Base-by-base conservation (phyloP, 2,113 vertebrate genomes). In the Morphnarchus princeps region DNA sequence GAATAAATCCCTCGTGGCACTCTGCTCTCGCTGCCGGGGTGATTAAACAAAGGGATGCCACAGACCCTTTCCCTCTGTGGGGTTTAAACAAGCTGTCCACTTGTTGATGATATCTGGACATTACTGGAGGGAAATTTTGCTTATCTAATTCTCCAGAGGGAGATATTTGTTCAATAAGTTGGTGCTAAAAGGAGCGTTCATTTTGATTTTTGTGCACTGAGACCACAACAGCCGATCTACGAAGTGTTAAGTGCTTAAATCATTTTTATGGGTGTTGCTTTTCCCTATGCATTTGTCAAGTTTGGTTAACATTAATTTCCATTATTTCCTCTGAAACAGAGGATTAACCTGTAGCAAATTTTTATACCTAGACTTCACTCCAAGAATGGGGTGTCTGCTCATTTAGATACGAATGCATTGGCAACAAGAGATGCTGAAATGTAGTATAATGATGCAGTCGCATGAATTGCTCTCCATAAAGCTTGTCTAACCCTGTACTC, bases 1-100 rank as follows among this genome's bases (percentile, higher is more conserved):
- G 0, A 84, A 79, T 45, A 79, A 85, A 92, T 70, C 84, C 38
- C n/a, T 72, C 1, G 0, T 0, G 0, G 32, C 0, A 0, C 31
- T 89, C 34, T 36, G 34, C 49, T 76, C 61, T 82, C 2, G 0
- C 40, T 73, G 22, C 81, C 3, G 3, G n/a, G 18, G n/a, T 24
- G 78, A 59, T 47, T 74, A 70, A 85, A 72, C 57, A 77, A 86
- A 89, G n/a, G 38, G 32, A 52, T 65, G 63, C n/a, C 73, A 72
- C 57, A 82, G 85, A 79, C 43, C 24, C 36, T 45, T 79, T 72
- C 52, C 17, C n/a, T 69, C 17, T 40, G 11, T 71, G 49, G 3
- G 7, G 12, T 86, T 86, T 91, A 84, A 93, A 81, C 22, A 86
- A 83, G n/a, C 52, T 5, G 2, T 54, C 59, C 59, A 12, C 34